Base-by-base conservation (phyloP, 1,140 invertebrate genomes). In the Pseudomyrmex pallidus region DNA sequence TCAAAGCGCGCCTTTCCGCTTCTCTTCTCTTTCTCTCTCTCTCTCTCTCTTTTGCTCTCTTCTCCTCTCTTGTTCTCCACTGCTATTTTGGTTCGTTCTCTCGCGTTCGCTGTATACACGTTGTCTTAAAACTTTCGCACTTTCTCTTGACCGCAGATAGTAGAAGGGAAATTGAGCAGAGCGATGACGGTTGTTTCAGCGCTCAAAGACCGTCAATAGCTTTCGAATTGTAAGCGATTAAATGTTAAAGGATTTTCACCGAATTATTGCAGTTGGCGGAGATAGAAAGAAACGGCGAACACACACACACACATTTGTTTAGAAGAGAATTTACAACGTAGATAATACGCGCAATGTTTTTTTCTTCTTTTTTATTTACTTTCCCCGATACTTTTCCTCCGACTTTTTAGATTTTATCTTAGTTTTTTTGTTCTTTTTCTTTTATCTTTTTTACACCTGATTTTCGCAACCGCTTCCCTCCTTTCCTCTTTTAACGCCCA, bases 1-100 rank as follows among this genome's bases (percentile, higher is more conserved):
- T 92, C 92, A 93, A 92, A 92, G 92, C 90, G 84, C 89, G 85
- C 85, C 84, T 85, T 84, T 82, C 74, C 84, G 87, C 83, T 82
- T 85, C 84, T 82, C 59, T 20, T 74, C 74, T 87, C 76, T 77
- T 82, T 66, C 85, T 85, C 74, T 85, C 74, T 78, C 59, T 63
- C 82, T 66, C 83, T 66, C 22, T 57, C 35, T 35, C 35, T 35
- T 7, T 35, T 35, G 35, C 35, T 35, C 35, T 7, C 35, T 35
- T 35, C 35, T 50, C 15, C 64, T 73, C 73, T 48, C 44, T 56
- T 66, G 50, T 52, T 82, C 68, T 76, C 52, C 48, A 22, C 50
- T 68, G 63, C 77, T 85, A 72, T 84, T 83, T 87, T 46, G 52
- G 13, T 48, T 52, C 50, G 22, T 48, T 83, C 62, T 66, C 76